These are phyloP conservation scores for Thera britannica DNA, from an alignment of 2,888 invertebrate species.

Conservation along the genomic window DNA sequence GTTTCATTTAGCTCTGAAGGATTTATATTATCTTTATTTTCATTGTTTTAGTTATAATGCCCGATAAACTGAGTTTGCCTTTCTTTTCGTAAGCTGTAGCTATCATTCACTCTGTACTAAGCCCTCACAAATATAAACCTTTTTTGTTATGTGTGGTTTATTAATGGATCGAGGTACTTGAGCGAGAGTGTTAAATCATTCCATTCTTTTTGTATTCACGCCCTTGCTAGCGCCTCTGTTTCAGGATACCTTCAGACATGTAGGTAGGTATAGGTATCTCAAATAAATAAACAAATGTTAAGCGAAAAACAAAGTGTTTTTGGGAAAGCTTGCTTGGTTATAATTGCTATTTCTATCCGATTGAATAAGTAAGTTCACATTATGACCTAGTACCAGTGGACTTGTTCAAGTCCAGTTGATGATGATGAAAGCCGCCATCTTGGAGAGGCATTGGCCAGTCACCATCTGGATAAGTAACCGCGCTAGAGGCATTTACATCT, in stretches of 20 bases:
- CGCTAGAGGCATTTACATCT: too few relatives aligned
- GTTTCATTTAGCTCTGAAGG: neutral
- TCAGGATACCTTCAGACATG: conserved; percentile 15
- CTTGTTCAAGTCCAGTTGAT: too few relatives aligned
- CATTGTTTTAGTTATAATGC: conserved; percentile 1
- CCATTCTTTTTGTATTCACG: conserved; percentile 46
- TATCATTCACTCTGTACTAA: conserved; percentile 20
- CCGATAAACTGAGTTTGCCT: conserved; percentile 2
- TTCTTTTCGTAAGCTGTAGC: conserved; percentile 7
- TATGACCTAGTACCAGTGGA: too few relatives aligned
- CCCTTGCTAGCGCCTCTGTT: conserved; percentile 26
- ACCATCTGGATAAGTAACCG: too few relatives aligned
- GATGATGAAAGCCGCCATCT: too few relatives aligned
- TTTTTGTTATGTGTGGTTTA: conserved; percentile 57
- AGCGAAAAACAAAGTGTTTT: too few relatives aligned
- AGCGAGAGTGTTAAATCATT: conserved; percentile 54
- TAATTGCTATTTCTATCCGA: too few relatives aligned
- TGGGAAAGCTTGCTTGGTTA: too few relatives aligned
- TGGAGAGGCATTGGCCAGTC: too few relatives aligned
- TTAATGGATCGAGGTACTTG: conserved; percentile 57
- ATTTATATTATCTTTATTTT: neutral
- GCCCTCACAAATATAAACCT: conserved; percentile 45
- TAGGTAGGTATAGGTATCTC: neutral
- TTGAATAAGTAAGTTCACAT: too few relatives aligned
- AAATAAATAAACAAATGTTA: too few relatives aligned